A percentile compares a stretch with the other conserved stretches of the same genome.
Conservation (phyloP, 2,888 invertebrate genomes). For the Archips xylosteana region DNA sequence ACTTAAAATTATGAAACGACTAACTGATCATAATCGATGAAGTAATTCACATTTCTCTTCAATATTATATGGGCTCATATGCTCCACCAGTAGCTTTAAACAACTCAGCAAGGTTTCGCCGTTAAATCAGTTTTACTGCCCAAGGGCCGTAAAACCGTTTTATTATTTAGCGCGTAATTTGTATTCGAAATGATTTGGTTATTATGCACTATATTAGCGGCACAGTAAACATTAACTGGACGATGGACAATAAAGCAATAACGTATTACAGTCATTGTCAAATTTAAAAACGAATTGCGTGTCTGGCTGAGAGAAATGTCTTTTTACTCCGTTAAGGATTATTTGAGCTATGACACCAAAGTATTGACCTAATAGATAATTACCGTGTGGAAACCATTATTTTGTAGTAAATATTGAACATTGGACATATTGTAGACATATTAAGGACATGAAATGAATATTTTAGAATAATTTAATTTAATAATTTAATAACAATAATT, state of each 20-base stretch:
- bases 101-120: constrained; percentile 20
- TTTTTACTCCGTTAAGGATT: too few relatives aligned
- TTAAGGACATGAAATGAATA: too few relatives aligned
- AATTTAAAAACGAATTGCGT: too few relatives aligned
- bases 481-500: too few relatives aligned
- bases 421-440: too few relatives aligned
- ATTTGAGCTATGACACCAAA: too few relatives aligned
- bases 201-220: constrained; percentile 26
- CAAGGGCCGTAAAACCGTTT: constrained; percentile 32
- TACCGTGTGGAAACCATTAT: too few relatives aligned
- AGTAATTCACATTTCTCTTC: not conserved
- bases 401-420: too few relatives aligned
- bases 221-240: constrained; percentile 27
- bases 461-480: too few relatives aligned
- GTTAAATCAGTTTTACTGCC: constrained; percentile 37
- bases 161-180: constrained; percentile 40
- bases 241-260: constrained; percentile 17
- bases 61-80: not conserved
- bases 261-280: too few relatives aligned
- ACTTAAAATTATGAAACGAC: not conserved
- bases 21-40: not conserved
- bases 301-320: too few relatives aligned
- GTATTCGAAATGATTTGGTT: constrained; percentile 37
- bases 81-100: constrained; percentile 24
- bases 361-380: too few relatives aligned